Base-by-base conservation (phyloP, 2,797 vertebrate genomes). In the Sphaeramia orbicularis region DNA sequence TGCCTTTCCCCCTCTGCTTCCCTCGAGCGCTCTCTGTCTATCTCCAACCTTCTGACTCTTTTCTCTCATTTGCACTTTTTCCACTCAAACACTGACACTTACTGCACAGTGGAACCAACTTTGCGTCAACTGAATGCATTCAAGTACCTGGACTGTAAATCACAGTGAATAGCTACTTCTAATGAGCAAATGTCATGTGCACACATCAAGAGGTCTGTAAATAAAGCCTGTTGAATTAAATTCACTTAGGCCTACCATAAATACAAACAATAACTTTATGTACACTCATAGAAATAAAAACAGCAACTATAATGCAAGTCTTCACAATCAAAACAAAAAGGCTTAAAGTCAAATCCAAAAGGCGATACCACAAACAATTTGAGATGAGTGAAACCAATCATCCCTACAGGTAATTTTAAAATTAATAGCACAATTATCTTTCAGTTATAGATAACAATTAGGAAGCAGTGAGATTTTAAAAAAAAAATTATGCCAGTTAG, bases 1-100 rank as follows among this genome's bases (percentile, higher is more conserved):
- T 80, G 81, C 85, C 75, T 80, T 83, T 83, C 71, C 60, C 75
- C 63, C 59, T 56, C 24, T 48, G 51, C 75, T 69, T 59, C 57
- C 81, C 65, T 40, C 12, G 7, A 70, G 83, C 64, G 4, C 49
- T 69, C 61, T 71, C 56, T 63, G 67, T 81, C 76, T 82, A 65
- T 70, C 50, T 61, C 32, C 30, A 36, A 79, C 73, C 76, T 70
- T 65, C 62, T 16, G 32, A 61, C 65, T 68, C 35, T 54, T 65
- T 43, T 57, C 42, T 71, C 16, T 49, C 52, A 12, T 50, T 71
- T 19, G 1, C 24, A 55, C 44, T 65, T 74, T 70, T 47, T 63
- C 53, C 53, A 42, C 37, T 56, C 21, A 4, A 19, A 11, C 14
- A 21, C 11, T 37, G 43, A 79, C 51, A 49, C 43, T 53, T 52